These are phyloP conservation scores for Sebastiscus tertius DNA, from an alignment of 2,797 vertebrate species.

Conservation along the genomic window DNA sequence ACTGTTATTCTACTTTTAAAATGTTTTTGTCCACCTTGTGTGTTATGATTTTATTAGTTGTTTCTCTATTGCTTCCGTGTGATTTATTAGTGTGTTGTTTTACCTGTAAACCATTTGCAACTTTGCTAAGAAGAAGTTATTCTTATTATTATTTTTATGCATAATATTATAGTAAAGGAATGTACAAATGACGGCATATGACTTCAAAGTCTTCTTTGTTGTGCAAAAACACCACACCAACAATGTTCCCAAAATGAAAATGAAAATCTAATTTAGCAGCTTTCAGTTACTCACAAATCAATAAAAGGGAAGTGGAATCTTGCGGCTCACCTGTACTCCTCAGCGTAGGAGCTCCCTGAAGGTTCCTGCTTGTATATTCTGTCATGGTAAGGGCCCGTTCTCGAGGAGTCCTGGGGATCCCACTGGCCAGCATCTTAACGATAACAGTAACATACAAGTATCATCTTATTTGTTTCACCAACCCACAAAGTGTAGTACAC, in stretches of 20 bases:
- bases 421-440: constrained; percentile 64
- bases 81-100: background rate
- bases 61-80: background rate
- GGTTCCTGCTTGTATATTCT: constrained; percentile 46
- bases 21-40: background rate
- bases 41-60: background rate
- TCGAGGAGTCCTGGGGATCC: constrained; percentile 57
- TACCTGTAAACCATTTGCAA: background rate
- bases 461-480: background rate
- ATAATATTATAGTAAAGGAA: background rate
- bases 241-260: background rate
- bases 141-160: background rate
- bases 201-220: background rate
- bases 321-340: constrained; percentile 69
- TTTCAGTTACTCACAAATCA: background rate
- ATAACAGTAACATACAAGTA: background rate
- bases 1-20: background rate
- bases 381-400: constrained; percentile 43
- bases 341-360: constrained; percentile 38
- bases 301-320: background rate
- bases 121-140: background rate
- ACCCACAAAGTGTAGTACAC: background rate
- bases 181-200: background rate
- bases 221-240: background rate
- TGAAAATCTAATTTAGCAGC: background rate